Evolutionary conservation across 2,888 invertebrate species (phyloP).

Genomic region (Scrobipalpa costella): DNA sequence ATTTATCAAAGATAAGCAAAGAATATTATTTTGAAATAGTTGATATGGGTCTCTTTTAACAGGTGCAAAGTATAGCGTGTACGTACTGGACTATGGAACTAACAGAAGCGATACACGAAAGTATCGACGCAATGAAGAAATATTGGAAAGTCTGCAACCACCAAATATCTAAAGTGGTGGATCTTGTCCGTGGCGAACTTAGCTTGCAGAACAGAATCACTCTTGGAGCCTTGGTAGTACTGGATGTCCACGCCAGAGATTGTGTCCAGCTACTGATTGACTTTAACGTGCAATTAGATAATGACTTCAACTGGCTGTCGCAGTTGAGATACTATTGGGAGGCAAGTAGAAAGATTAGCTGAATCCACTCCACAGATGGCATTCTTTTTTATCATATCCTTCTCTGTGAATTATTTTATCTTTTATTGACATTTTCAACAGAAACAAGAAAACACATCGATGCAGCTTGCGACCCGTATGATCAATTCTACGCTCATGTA

Average conservation of each 20-base stretch:
- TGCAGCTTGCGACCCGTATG: constrained; percentile 88
- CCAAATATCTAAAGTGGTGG: constrained; percentile 91
- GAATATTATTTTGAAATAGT: constrained; percentile 11
- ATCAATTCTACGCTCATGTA: constrained; percentile 94
- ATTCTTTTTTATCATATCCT: no score
- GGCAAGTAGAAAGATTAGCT: constrained; percentile 71
- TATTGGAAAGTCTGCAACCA: constrained; percentile 87
- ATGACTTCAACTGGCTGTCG: constrained; percentile 94
- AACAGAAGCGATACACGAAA: constrained; percentile 86
- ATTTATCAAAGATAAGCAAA: no score
- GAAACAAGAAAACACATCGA: constrained; percentile 72
- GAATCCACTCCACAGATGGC: no score
- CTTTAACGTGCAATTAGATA: constrained; percentile 83
- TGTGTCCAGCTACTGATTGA: constrained; percentile 86
- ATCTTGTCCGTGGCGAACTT: constrained; percentile 92
- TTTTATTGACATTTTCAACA: constrained; percentile 41
- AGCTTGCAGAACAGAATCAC: constrained; percentile 93
- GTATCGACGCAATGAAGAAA: constrained; percentile 75
- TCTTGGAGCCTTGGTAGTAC: constrained; percentile 92
- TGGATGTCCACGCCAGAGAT: constrained; percentile 96
- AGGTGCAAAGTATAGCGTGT: constrained; percentile 90
- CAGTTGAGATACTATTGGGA: constrained; percentile 92
- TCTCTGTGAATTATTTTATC: neutral
- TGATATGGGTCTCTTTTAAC: constrained; percentile 10
- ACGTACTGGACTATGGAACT: constrained; percentile 95